Percentiles rank a stretch among this genome's conserved stretches.
These are phyloP conservation scores for Ormyrus labotus DNA, from an alignment of 2,888 invertebrate genomes.

Conservation along the genomic window DNA sequence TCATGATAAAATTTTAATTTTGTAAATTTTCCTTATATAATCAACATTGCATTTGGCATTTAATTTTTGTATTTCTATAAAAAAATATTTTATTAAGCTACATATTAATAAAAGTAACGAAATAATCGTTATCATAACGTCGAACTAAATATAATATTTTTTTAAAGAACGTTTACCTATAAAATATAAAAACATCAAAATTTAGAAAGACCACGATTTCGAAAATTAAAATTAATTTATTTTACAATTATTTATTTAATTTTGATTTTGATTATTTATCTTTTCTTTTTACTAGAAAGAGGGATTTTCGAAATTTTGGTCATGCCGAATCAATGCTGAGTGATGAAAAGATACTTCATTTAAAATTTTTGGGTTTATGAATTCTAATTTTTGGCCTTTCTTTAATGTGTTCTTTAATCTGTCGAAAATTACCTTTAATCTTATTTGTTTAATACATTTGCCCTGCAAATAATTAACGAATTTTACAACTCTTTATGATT, in stretches of 20 bases:
- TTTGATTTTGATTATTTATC: not conserved
- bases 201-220: conserved; percentile 50
- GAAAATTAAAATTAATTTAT: conserved; percentile 42
- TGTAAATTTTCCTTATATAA: not conserved
- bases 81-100: too few species aligned
- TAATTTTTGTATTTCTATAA: not conserved
- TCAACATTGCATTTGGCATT: not conserved
- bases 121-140: too few species aligned
- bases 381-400: conserved; percentile 52
- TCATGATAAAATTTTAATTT: not conserved
- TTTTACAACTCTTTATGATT: conserved; percentile 20
- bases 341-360: conserved; percentile 2
- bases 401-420: not conserved
- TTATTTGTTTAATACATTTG: too few species aligned
- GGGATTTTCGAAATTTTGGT: conserved; percentile 50
- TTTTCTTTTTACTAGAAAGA: conserved; percentile 3
- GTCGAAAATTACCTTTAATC: too few species aligned
- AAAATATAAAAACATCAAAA: conserved; percentile 42
- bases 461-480: too few species aligned
- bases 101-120: too few species aligned
- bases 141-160: too few species aligned
- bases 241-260: conserved; percentile 25
- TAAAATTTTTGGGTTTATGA: not conserved
- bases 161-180: conserved; percentile 35
- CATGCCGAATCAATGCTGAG: not conserved